Evolutionary conservation across 2,888 invertebrate species (phyloP), one percentile per base, ranked within the genome.

Genomic region (Trypoxylon attenuatum): DNA sequence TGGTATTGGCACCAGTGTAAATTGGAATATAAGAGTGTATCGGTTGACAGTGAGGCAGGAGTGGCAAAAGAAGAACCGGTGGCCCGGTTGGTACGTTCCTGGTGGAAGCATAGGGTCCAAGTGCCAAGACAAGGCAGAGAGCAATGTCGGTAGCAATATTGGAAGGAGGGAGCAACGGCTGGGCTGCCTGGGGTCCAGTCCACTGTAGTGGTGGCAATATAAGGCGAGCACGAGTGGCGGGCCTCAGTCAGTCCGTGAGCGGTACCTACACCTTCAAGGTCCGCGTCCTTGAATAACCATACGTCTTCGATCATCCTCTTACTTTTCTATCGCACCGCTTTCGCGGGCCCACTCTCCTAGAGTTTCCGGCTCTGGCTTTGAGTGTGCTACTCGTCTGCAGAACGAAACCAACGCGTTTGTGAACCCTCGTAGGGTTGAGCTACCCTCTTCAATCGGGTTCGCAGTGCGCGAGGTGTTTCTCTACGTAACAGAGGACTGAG

Each of bases 161-260:
- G 47, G 71, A 65, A 75, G 78, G 61, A 73, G 77, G 79, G 76
- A 69, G 59, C 60, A 22, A n/a, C n/a, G n/a, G n/a, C n/a, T n/a
- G n/a, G 8, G 27, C 8, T 27, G 6, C 27, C 27, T 27, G 33
- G 33, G 33, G 55, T 42, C 49, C 21, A 50, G 45, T 27, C 39
- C 39, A 33, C 51, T 57, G 82, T 86, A 84, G 86, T 81, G 85
- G 86, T 85, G 85, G 86, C 80, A 85, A 86, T 86, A 86, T 86
- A 86, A 86, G 77, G 80, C 82, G 66, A 65, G 74, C n/a, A 71
- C 71, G 76, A 79, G 79, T 81, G 80, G 79, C 83, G 78, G 74
- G 82, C 80, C 79, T 77, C 81, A 77, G 83, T 83, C 86, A 86
- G 86, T 86, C 79, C 80, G 82, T 83, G 84, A 84, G 82, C 84